Percentiles rank a stretch among this genome's conserved stretches.
These are phyloP conservation scores for Propithecus coquereli DNA, from an alignment of 2,113 vertebrate species.

Conservation along the genomic window DNA sequence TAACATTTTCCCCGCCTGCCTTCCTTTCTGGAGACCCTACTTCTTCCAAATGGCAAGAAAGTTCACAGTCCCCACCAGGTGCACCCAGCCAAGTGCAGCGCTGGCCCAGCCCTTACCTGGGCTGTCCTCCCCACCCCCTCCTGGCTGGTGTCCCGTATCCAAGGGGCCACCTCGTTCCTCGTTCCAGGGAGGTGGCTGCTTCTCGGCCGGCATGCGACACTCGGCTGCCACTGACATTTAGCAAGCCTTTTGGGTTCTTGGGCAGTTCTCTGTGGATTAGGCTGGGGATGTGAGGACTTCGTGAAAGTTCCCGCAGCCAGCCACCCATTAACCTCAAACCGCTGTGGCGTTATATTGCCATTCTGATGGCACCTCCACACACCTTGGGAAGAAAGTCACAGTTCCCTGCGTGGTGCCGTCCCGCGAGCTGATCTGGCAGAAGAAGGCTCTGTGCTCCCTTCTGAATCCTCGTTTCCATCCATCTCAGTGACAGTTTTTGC, in stretches of 20 bases:
- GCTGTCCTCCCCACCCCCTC: neutral
- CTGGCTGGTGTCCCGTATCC: neutral
- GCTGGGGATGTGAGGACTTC: neutral
- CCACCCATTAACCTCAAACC: neutral
- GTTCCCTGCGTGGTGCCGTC: neutral
- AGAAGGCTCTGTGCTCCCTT: neutral
- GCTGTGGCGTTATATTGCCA: neutral
- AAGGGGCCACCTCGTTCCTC: neutral
- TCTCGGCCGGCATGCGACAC: neutral
- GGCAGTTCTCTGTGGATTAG: neutral
- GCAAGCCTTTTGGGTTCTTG: neutral
- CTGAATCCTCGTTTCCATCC: neutral
- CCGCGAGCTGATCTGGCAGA: neutral
- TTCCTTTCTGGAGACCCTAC: neutral
- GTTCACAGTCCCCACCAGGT: neutral
- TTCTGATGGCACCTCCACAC: neutral
- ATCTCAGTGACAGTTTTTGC: neutral
- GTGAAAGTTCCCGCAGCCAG: neutral
- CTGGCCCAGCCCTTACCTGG: neutral
- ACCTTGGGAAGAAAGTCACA: neutral
- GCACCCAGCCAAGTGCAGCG: neutral
- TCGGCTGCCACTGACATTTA: neutral
- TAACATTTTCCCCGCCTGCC: neutral
- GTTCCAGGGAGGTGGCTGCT: neutral
- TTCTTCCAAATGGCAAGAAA: neutral